phyloP scores from a whole-genome alignment of 2,888 invertebrate species.

The Linhomoeus sp. region DNA sequence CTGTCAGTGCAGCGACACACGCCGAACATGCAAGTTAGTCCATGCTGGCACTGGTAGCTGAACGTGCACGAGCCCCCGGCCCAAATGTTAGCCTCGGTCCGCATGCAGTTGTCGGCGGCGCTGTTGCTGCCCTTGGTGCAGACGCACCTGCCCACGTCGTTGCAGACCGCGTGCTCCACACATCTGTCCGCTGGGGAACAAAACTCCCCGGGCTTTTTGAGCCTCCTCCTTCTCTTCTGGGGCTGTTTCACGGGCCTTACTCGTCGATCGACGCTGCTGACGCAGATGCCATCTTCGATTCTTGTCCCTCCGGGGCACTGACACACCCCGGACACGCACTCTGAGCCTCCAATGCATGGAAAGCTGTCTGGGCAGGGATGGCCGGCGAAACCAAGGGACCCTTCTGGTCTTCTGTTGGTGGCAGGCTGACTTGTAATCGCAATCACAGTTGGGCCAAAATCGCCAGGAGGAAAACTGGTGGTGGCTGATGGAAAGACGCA shows the following conservation, averaged over 20 bases:
- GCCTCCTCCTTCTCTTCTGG: too few species aligned
- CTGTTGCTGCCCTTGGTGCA: slow-evolving; percentile 1
- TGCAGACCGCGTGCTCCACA: too few species aligned
- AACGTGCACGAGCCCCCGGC: slow-evolving; percentile 16
- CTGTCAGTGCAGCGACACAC: slow-evolving; percentile 17
- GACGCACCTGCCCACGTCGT: background rate
- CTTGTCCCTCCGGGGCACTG: background rate
- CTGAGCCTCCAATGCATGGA: slow-evolving; percentile 1
- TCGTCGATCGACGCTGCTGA: too few species aligned
- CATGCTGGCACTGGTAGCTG: slow-evolving; percentile 16
- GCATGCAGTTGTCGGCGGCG: background rate
- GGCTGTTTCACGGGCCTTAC: too few species aligned
- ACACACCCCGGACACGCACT: background rate
- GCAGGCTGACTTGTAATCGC: too few species aligned
- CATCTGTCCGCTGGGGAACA: too few species aligned
- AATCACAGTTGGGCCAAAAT: too few species aligned
- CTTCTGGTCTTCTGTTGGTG: too few species aligned
- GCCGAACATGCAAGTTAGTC: slow-evolving; percentile 19
- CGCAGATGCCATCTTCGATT: too few species aligned
- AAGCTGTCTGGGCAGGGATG: background rate
- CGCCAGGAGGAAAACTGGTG: too few species aligned
- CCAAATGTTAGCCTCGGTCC: slow-evolving; percentile 3
- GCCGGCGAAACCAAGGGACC: background rate
- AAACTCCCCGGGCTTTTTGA: too few species aligned
- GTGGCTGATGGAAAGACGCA: too few species aligned